Evolutionary conservation across 2,888 invertebrate genomes (phyloP).

Genomic region (Prosopocoilus inquinatus): DNA sequence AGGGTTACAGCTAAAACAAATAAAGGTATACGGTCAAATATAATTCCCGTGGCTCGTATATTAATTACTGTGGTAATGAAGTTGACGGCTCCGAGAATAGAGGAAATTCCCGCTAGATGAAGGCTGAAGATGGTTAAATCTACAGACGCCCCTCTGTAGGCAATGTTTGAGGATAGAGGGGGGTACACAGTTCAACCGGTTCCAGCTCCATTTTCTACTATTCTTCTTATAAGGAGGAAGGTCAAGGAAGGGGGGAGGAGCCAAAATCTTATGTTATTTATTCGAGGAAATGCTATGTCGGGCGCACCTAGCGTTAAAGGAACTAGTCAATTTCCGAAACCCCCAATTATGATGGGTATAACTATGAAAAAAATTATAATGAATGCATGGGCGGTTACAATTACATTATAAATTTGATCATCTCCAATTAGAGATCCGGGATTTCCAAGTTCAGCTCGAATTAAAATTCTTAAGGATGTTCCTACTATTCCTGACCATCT

Average conservation of each 20-base stretch:
- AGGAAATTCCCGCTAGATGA: too few species aligned
- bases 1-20: too few species aligned
- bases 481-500: constrained; percentile 70
- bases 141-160: too few species aligned
- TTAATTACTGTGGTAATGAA: too few species aligned
- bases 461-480: constrained; percentile 66
- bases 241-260: constrained; percentile 66
- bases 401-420: constrained; percentile 73
- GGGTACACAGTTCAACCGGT: too few species aligned
- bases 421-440: constrained; percentile 67
- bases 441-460: constrained; percentile 71
- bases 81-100: too few species aligned
- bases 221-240: constrained; percentile 40
- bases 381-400: constrained; percentile 77
- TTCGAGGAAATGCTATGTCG: constrained; percentile 79
- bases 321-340: too few species aligned
- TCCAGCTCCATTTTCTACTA: too few species aligned
- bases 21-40: too few species aligned
- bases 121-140: too few species aligned
- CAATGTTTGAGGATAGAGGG: too few species aligned
- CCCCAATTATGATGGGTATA: constrained; percentile 74
- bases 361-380: constrained; percentile 71
- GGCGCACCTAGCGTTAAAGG: constrained; percentile 74
- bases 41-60: too few species aligned
- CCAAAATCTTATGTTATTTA: constrained; percentile 86